Conservation (phyloP, 1,140 invertebrate species). For the Pectinophora gossypiella region DNA sequence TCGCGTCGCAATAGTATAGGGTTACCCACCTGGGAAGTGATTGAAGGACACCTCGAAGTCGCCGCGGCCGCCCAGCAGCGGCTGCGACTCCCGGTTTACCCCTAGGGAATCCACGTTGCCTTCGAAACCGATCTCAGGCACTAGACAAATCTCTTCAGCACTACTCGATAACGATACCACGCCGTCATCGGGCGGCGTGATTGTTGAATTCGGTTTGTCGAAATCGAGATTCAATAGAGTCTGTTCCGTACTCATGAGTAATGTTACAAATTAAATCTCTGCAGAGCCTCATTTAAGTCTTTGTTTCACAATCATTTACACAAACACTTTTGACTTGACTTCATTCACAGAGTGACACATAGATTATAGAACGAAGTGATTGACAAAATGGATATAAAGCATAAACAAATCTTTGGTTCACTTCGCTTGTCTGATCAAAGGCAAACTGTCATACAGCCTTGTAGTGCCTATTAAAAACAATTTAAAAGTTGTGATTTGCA, state of each 20-base stretch:
- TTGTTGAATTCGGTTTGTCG: conserved; percentile 60
- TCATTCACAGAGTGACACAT: conserved; percentile 43
- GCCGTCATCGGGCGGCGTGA: conserved; percentile 70
- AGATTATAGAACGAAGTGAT: conserved; percentile 41
- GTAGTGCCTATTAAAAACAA: too few relatives aligned
- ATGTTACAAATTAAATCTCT: conserved; percentile 54
- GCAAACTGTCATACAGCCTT: too few relatives aligned
- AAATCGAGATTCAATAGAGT: conserved; percentile 75
- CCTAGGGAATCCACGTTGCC: conserved; percentile 84
- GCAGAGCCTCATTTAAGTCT: conserved; percentile 70
- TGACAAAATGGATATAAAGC: conserved; percentile 13
- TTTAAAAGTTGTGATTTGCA: too few relatives aligned
- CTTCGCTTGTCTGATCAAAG: too few relatives aligned
- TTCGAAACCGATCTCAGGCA: conserved; percentile 80
- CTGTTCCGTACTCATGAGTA: conserved; percentile 77
- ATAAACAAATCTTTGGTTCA: too few relatives aligned
- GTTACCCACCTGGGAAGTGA: conserved; percentile 85
- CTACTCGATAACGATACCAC: conserved; percentile 73
- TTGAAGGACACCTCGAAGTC: conserved; percentile 86
- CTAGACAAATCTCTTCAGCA: conserved; percentile 80
- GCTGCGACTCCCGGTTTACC: conserved; percentile 91
- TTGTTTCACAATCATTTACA: conserved; percentile 72
- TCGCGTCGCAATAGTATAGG: neutral
- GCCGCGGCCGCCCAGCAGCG: conserved; percentile 87
- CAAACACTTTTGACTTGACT: conserved; percentile 54